Evolutionary conservation across 2,797 vertebrate genomes (phyloP), one percentile per base, ranked within the genome.

Genomic region (Siniperca undulata): DNA sequence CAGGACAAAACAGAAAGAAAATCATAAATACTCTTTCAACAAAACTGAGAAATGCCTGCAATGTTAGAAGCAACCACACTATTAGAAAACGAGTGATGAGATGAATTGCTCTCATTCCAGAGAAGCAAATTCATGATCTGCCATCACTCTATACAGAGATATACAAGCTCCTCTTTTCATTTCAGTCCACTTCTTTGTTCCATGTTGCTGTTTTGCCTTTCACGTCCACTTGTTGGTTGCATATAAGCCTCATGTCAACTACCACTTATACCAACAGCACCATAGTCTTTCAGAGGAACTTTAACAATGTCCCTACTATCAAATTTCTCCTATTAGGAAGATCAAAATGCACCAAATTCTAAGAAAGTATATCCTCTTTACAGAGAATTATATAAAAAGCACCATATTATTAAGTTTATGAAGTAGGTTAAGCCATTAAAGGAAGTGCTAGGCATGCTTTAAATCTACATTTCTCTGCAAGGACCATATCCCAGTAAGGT

Each of bases 11-110:
- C 68, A 44, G 77, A 76, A 77, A 89, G 80, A 82, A 89, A 91
- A 88, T 93, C 85, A 95, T 95, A 95, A 94, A 95, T 95, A 95
- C 75, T 91, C 87, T 91, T 90, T 87, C 56, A 90, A 88, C 78
- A 90, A 85, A 82, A 80, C 69, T 34, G 78, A 86, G 71, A 85
- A 88, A 88, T 68, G 86, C 59, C 89, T 90, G 84, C 85, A 61
- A 34, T 65, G 82, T 81, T 82, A 73, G 73, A 88, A 86, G 76
- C 42, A 48, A 83, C 78, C 67, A 40, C 70, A 62, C 78, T 66
- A 61, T 78, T 75, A 78, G 42, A 82, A 84, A 85, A 82, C 50
- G 62, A 81, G 78, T 24, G 62, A 79, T 55, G 38, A 66, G 50
- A 91, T 44, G 27, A 80, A 44, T 6, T 24, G 75, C 24, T 82